A percentile compares a stretch with the other conserved stretches of the same genome.
Evolutionary conservation across 2,888 invertebrate genomes (phyloP).

Genomic region (Eustalomyia histrio): DNA sequence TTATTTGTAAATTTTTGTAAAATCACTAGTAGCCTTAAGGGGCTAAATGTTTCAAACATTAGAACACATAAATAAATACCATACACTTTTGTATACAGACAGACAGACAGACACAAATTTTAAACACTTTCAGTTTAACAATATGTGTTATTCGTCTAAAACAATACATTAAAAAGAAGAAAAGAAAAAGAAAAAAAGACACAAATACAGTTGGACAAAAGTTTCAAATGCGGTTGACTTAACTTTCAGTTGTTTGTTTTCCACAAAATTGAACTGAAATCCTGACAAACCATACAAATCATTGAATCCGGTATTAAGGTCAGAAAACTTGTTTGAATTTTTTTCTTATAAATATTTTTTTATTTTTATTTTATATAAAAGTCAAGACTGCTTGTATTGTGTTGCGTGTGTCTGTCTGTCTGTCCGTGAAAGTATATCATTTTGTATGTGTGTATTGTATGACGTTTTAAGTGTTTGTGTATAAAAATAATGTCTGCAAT

Average conservation of each 20-base stretch:
- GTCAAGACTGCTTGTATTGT: conserved; percentile 7
- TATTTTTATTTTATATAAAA: background rate
- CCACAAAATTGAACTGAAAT: conserved; percentile 8
- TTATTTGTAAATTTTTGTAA: no score
- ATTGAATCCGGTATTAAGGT: conserved; percentile 23
- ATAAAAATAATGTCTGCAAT: conserved; percentile 19
- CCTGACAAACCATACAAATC: conserved; percentile 22
- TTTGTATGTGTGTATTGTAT: background rate
- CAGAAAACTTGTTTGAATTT: conserved; percentile 13
- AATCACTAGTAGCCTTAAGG: no score
- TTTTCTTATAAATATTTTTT: background rate
- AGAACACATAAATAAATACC: no score
- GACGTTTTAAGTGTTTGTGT: background rate
- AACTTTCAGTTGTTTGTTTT: background rate
- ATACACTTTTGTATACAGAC: no score
- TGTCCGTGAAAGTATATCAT: background rate
- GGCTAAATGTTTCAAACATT: no score
- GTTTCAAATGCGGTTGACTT: background rate
- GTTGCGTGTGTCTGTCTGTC: background rate
- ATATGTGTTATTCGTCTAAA: background rate
- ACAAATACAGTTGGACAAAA: background rate
- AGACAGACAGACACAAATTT: background rate
- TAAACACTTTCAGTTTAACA: background rate
- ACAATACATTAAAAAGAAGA: background rate
- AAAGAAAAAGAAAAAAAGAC: background rate